These are phyloP conservation scores for Bombus waltoni DNA, from an alignment of 1,140 invertebrate genomes.

Conservation along the genomic window DNA sequence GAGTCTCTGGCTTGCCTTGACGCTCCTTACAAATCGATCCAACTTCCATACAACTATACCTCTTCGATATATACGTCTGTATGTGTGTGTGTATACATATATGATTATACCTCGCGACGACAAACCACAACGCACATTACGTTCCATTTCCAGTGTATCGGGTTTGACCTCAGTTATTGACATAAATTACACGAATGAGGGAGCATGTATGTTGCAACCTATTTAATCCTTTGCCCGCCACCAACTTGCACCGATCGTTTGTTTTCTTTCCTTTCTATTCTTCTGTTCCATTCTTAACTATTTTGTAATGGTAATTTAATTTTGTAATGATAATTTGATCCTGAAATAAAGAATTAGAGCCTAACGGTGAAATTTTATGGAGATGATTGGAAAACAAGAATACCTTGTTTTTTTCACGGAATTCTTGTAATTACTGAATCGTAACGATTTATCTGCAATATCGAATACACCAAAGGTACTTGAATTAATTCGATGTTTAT, in stretches of 20 bases:
- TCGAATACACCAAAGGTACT: neutral
- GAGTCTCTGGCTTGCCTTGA: conserved; percentile 79
- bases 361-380: neutral
- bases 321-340: neutral
- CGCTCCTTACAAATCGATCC: conserved; percentile 80
- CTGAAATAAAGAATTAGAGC: neutral
- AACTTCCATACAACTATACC: conserved; percentile 67
- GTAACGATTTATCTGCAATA: neutral
- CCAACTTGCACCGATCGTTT: neutral
- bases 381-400: neutral
- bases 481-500: neutral
- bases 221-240: conserved; percentile 21
- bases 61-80: conserved; percentile 10
- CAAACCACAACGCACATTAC: conserved; percentile 53
- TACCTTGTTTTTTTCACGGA: neutral
- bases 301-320: neutral
- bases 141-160: conserved; percentile 53
- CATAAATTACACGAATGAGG: conserved; percentile 37
- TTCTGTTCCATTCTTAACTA: no score
- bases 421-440: neutral
- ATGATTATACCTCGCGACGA: conserved; percentile 38
- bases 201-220: conserved; percentile 7
- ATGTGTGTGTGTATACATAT: neutral
- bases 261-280: neutral
- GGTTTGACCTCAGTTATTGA: conserved; percentile 28